These are phyloP conservation scores for Ferdinandea cuprea DNA, from an alignment of 2,888 invertebrate species.

Conservation along the genomic window DNA sequence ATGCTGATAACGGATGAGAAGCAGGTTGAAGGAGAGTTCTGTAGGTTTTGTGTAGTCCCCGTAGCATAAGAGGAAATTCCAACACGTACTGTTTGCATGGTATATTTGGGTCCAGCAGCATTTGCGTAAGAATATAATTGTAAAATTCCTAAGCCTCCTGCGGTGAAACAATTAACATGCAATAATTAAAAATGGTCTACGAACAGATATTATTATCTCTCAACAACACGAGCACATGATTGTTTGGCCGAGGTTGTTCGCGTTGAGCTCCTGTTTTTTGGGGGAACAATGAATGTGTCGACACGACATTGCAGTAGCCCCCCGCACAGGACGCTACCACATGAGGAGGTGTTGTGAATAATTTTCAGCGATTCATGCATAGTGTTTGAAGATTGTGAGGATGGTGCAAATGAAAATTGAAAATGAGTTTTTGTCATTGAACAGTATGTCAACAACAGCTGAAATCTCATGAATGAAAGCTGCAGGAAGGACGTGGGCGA, in stretches of 20 bases:
- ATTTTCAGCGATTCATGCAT: constrained; percentile 4
- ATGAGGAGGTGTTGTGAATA: constrained; percentile 28
- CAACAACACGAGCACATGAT: neutral
- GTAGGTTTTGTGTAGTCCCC: constrained; percentile 1
- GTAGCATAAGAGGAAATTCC: too few species aligned
- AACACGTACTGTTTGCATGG: constrained; percentile 25
- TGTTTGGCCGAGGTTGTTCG: constrained; percentile 32
- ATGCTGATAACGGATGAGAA: constrained; percentile 25
- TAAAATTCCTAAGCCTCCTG: constrained; percentile 60
- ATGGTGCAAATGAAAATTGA: constrained; percentile 46
- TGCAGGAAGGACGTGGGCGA: neutral
- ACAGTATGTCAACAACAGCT: constrained; percentile 60
- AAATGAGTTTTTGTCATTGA: constrained; percentile 53
- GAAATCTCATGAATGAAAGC: constrained; percentile 38
- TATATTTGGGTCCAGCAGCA: neutral
- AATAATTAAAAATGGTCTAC: constrained; percentile 67
- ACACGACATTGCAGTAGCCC: neutral
- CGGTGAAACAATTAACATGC: constrained; percentile 65
- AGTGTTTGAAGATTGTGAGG: neutral
- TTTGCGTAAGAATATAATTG: constrained; percentile 46
- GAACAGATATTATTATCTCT: constrained; percentile 56
- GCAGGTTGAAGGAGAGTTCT: neutral
- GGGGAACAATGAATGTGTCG: constrained; percentile 36
- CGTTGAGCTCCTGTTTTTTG: constrained; percentile 18
- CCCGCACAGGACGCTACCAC: too few species aligned